Evolutionary conservation across 1,140 invertebrate species (phyloP).

Genomic region (Eumeta japonica): DNA sequence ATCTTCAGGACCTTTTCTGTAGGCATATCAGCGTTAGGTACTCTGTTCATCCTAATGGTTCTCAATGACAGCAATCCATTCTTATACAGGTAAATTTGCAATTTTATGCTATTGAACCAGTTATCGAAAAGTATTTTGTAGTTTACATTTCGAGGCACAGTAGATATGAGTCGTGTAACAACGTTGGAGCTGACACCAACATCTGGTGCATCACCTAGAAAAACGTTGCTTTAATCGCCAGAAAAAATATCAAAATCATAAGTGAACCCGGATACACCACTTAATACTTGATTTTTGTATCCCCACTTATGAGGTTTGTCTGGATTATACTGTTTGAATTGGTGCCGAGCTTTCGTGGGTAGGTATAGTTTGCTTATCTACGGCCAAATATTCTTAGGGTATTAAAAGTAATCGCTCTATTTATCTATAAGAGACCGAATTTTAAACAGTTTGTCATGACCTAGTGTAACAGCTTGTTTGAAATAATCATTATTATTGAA

Average conservation of each 20-base stretch:
- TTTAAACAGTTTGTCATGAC: too few relatives aligned
- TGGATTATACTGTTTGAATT: constrained; percentile 18
- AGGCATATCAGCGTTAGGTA: constrained; percentile 12
- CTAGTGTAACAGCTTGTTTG: too few relatives aligned
- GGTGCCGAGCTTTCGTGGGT: constrained; percentile 20
- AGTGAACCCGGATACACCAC: constrained; percentile 30
- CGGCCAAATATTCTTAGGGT: constrained; percentile 15
- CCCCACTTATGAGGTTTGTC: constrained; percentile 27
- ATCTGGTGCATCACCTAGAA: constrained; percentile 13
- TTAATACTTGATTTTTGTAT: constrained; percentile 29
- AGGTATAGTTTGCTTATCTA: constrained; percentile 25
- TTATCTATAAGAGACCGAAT: too few relatives aligned
- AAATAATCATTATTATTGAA: too few relatives aligned
- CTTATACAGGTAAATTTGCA: constrained; percentile 20
- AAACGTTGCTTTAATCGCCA: constrained; percentile 15
- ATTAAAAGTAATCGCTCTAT: too few relatives aligned
- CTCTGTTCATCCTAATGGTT: constrained; percentile 15
- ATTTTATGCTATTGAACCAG: constrained; percentile 23
- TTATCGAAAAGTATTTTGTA: constrained; percentile 30
- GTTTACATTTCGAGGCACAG: constrained; percentile 18
- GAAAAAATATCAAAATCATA: constrained; percentile 34
- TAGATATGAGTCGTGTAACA: constrained; percentile 6
- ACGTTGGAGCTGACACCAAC: constrained; percentile 17
- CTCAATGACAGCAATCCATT: constrained; percentile 20
- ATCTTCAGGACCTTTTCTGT: constrained; percentile 11